Base-by-base conservation (phyloP, 2,888 invertebrate species). In the Epirrhoe alternata region DNA sequence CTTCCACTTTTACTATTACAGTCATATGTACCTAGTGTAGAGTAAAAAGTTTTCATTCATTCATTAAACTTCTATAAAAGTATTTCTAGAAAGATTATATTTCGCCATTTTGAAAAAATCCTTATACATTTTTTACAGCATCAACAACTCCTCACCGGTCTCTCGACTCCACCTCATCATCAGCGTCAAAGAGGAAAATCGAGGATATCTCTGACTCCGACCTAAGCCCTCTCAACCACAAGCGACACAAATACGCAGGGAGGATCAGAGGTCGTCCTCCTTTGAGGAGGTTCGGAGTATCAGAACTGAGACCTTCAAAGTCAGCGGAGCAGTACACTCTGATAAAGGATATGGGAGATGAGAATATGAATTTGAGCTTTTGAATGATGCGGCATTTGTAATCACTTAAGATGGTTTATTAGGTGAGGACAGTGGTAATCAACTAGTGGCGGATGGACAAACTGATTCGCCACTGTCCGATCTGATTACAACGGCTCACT, bases 211-310 rank as follows among this genome's bases (percentile, higher is more conserved):
- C 88, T 0, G 92, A 92, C 62, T 73, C 79, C 0, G 88, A 87
- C 0, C 59, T 77, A 5, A 93, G 93, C 68, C 93, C 94, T 0
- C 61, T 92, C 1, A 90, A 89, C 72, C 89, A 90, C 67, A 94
- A 94, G 67, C 83, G 87, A 7, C 86, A 89, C 24, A 93, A 89
- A 57, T 92, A 85, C 69, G 86, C 88, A 33, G 92, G 88, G 10
- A 83, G 89, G 65, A 91, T 94, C 60, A 74, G 82, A 33, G 91
- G 91, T 0, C 79, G 93, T 64, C 92, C 93, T 1, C 93, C 94
- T 1, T 73, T 94, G 12, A 80, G 85, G 24, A 79, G 76, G 59
- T 85, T 79, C 57, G 82, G 82, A 1, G 87, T 89, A 0, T 82
- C 87, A 0, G 76, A 77, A 0, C 63, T 90, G 0, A 84, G 85